Evolutionary conservation across 1,140 invertebrate species (phyloP), one percentile per base, ranked within the genome.

Genomic region (Colletes latitarsis): DNA sequence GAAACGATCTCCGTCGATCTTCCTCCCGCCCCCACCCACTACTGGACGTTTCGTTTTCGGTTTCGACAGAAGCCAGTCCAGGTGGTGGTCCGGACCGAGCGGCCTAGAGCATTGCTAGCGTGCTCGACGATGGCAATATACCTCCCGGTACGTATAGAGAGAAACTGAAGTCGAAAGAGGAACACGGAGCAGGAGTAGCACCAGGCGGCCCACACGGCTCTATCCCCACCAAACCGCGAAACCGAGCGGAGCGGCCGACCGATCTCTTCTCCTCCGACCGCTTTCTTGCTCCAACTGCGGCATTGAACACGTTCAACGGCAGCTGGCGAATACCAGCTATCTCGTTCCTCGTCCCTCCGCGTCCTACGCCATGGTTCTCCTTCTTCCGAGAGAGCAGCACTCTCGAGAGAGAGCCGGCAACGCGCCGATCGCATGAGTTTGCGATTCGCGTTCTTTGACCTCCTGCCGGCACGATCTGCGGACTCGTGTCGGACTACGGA

Each of bases 281-380:
- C 87, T 91, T 92, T 91, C 89, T 92, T 91, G 89, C 88, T 88
- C 75, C 85, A 86, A 90, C 89, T 84, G 84, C 91, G 91, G 91
- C 91, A 93, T 92, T 92, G 91, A 92, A 92, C 91, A 93, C 92
- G 90, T 92, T 92, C 91, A 92, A 90, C 91, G 92, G 92, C 93
- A 93, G 92, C 92, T 93, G 93, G 91, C 91, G 90, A 93, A 92
- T 93, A 91, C 92, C 88, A 84, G 73, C 66, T 84, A 71, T 82
- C 73, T 55, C 71, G 46, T 55, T 81, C 86, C 75, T 62, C 15
- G 63, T 88, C 73, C 21, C 19, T 0, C 69, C 41, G 21, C 41
- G 14, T 39, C 41, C 17, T 63, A 39, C 62, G n/a, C 17, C 57
- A 30, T 30, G 6, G 41, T 8, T 39, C 14, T 82, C 60, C 53